phyloP scores from a whole-genome alignment of 2,113 vertebrate species.

The Globicephala melas region DNA sequence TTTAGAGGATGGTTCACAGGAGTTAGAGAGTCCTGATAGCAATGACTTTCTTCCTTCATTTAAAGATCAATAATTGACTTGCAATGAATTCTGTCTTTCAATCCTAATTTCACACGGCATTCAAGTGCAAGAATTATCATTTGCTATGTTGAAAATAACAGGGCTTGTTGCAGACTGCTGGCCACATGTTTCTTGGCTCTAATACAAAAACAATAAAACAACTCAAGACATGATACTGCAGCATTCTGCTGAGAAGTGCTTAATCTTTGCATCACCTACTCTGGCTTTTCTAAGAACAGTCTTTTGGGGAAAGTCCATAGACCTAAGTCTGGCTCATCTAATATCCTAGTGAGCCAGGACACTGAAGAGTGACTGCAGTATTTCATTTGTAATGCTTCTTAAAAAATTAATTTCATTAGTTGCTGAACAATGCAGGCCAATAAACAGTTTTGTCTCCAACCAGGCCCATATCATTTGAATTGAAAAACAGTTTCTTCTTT shows the following conservation, averaged over 20 bases:
- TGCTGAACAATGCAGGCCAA: conserved; percentile 45
- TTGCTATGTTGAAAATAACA: conserved; percentile 34
- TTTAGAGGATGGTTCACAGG: conserved; percentile 84
- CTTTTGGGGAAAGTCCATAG: conserved; percentile 27
- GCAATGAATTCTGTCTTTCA: conserved; percentile 7
- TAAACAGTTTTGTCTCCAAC: conserved; percentile 26
- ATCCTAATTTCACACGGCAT: conserved; percentile 22
- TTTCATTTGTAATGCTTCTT: conserved; percentile 52
- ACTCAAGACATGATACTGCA: background rate
- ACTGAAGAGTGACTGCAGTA: conserved; percentile 23
- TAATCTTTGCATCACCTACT: background rate
- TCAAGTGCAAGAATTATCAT: conserved; percentile 53
- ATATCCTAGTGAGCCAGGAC: conserved; percentile 7
- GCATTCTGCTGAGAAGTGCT: conserved; percentile 41
- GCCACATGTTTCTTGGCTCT: background rate
- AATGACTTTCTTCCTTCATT: conserved; percentile 45
- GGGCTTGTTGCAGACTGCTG: background rate
- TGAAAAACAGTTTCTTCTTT: conserved; percentile 27
- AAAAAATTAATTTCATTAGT: conserved; percentile 59
- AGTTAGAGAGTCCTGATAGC: conserved; percentile 76
- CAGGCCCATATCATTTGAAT: conserved; percentile 7
- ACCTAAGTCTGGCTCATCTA: conserved; percentile 12
- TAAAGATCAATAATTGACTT: conserved; percentile 51
- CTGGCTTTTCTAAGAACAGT: conserved; percentile 35
- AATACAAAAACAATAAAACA: conserved; percentile 59